Conservation (phyloP, 2,888 invertebrate genomes). For the Cactoblastis cactorum region DNA sequence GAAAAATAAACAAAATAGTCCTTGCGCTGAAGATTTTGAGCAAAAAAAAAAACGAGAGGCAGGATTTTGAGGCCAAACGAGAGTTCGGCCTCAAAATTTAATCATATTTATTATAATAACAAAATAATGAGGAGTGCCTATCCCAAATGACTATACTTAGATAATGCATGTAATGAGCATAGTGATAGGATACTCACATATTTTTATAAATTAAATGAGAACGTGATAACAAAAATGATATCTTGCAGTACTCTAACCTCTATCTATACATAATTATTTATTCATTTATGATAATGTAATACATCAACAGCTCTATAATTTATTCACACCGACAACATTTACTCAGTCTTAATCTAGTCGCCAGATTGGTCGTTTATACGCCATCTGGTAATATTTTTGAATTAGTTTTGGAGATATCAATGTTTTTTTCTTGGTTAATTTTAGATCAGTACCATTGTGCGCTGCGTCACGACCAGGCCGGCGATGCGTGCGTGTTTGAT, state of each 20-base stretch:
- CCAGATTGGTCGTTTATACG: constrained; percentile 32
- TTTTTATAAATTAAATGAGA: neutral
- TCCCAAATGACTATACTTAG: neutral
- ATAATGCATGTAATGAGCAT: neutral
- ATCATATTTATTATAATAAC: no score
- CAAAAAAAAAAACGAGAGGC: no score
- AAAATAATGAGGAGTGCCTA: neutral
- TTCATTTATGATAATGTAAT: constrained; percentile 52
- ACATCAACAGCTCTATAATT: constrained; percentile 27
- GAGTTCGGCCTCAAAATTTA: no score
- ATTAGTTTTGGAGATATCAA: neutral
- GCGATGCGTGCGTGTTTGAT: constrained; percentile 44
- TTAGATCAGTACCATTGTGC: constrained; percentile 25
- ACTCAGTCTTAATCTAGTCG: constrained; percentile 41
- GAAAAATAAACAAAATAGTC: neutral
- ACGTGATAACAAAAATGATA: constrained; percentile 17
- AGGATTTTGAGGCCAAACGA: no score
- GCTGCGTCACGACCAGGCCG: constrained; percentile 24
- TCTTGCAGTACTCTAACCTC: constrained; percentile 15
- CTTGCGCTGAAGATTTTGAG: neutral
- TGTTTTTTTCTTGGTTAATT: constrained; percentile 11
- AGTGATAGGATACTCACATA: neutral
- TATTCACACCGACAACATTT: constrained; percentile 25
- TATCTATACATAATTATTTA: constrained; percentile 31
- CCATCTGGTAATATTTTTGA: neutral